Conservation (phyloP, 30 jellyfish, hydroid and myxozoan genomes). For the Mastigias papua region DNA sequence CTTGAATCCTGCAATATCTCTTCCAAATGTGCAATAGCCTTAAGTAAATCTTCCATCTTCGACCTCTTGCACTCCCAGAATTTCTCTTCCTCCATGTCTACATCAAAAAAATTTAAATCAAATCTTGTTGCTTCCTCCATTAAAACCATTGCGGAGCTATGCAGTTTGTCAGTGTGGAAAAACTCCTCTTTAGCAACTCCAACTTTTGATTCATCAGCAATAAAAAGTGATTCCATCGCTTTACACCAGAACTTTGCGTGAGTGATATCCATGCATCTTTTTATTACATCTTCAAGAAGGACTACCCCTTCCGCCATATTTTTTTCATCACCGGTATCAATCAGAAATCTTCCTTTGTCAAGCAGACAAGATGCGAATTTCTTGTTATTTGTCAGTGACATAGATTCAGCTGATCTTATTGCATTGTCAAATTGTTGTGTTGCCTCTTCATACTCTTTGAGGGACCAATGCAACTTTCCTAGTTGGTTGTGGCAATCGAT, state of each 20-base stretch:
- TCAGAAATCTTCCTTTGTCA: slow-evolving; percentile 33
- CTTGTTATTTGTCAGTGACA: not conserved
- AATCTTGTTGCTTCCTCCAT: not conserved
- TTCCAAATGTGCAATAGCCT: not conserved
- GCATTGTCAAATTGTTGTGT: not conserved
- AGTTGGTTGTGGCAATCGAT: slow-evolving; percentile 26
- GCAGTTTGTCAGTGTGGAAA: no score
- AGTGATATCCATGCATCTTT: not conserved
- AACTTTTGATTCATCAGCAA: not conserved
- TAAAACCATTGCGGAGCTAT: no score
- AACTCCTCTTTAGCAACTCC: no score
- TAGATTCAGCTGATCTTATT: not conserved
- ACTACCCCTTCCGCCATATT: not conserved
- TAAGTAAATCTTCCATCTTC: not conserved
- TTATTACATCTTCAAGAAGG: not conserved
- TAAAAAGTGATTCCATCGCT: slow-evolving; percentile 7
- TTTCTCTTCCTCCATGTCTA: not conserved
- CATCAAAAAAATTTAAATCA: not conserved
- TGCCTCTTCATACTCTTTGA: not conserved
- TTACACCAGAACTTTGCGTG: not conserved
- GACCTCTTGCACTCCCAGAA: not conserved
- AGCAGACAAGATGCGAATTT: not conserved
- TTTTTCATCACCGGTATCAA: not conserved
- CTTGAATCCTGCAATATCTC: not conserved
- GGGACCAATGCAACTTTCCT: not conserved